Evolutionary conservation across 2,113 vertebrate species (phyloP).

Genomic region (Galeopterus variegatus): DNA sequence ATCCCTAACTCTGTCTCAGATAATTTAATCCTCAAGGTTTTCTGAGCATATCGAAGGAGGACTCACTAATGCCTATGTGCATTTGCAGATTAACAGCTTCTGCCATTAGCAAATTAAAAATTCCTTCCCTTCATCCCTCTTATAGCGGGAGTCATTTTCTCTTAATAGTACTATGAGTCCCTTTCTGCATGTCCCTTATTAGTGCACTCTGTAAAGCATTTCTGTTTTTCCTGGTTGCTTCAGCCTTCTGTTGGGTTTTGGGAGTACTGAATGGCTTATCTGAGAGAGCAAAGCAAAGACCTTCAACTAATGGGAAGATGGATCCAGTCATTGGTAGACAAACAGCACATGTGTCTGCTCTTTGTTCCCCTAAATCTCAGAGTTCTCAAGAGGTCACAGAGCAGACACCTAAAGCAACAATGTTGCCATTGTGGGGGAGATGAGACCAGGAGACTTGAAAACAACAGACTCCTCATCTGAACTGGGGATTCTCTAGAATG

Average conservation of each 20-base stretch:
- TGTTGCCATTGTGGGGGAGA: not conserved
- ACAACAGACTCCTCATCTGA: not conserved
- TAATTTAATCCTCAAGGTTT: conserved; percentile 37
- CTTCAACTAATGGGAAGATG: not conserved
- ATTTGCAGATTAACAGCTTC: conserved; percentile 62
- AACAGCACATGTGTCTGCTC: rapidly evolving
- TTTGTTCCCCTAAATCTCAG: not conserved
- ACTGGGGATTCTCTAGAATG: not conserved
- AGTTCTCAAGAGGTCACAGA: not conserved
- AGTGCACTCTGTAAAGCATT: conserved; percentile 63
- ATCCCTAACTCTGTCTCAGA: not conserved
- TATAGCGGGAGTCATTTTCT: conserved; percentile 25
- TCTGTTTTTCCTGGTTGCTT: conserved; percentile 30
- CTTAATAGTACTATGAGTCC: conserved; percentile 47
- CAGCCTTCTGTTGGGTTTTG: conserved; percentile 57
- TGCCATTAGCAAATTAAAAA: conserved; percentile 67
- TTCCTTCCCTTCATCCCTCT: conserved; percentile 46
- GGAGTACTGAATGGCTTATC: conserved; percentile 31
- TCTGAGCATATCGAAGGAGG: not conserved
- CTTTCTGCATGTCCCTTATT: conserved; percentile 57
- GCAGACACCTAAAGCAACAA: rapidly evolving
- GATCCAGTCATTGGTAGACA: not conserved
- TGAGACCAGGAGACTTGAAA: not conserved
- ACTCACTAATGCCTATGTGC: not conserved
- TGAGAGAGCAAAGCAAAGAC: conserved; percentile 55